Conservation (phyloP, 1,140 invertebrate genomes). For the Sweltsa coloradensis region DNA sequence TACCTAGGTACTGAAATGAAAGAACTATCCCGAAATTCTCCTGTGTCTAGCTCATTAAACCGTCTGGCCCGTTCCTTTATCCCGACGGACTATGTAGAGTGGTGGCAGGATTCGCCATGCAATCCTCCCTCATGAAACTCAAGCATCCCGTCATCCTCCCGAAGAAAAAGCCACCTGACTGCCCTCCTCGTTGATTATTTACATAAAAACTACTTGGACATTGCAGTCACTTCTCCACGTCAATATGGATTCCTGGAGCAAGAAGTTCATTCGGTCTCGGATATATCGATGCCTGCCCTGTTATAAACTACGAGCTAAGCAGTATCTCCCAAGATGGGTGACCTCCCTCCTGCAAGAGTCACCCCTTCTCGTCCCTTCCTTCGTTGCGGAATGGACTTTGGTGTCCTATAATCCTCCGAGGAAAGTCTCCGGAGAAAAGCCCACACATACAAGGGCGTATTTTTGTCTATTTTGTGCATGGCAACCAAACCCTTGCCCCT, state of each 20-base stretch:
- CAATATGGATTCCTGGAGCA: slow-evolving; percentile 21
- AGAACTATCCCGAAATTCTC: slow-evolving; percentile 24
- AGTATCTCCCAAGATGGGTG: slow-evolving; percentile 21
- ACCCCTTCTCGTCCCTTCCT: slow-evolving; percentile 18
- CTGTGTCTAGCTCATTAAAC: slow-evolving; percentile 25
- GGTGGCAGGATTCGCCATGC: slow-evolving; percentile 25
- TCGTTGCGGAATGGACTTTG: slow-evolving; percentile 23
- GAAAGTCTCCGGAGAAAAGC: slow-evolving; percentile 14
- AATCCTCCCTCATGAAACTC: slow-evolving; percentile 20
- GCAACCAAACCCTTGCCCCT: slow-evolving; percentile 22
- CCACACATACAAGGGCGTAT: slow-evolving; percentile 16
- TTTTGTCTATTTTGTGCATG: slow-evolving; percentile 17
- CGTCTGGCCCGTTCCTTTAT: slow-evolving; percentile 24
- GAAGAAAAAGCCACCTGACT: slow-evolving; percentile 18
- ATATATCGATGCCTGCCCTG: slow-evolving; percentile 22
- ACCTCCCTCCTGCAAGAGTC: slow-evolving; percentile 22
- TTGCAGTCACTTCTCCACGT: slow-evolving; percentile 12
- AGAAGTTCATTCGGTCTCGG: slow-evolving; percentile 16
- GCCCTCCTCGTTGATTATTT: slow-evolving; percentile 14
- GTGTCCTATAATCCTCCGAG: slow-evolving; percentile 25
- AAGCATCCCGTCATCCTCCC: slow-evolving; percentile 31
- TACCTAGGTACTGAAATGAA: slow-evolving; percentile 9
- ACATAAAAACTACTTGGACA: slow-evolving; percentile 1
- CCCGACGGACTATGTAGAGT: slow-evolving; percentile 26
- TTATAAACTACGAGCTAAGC: slow-evolving; percentile 14